A percentile compares a stretch with the other conserved stretches of the same genome.
Evolutionary conservation across 1,140 invertebrate species (phyloP).

Genomic region (Bursaphelenchus mucronatus): DNA sequence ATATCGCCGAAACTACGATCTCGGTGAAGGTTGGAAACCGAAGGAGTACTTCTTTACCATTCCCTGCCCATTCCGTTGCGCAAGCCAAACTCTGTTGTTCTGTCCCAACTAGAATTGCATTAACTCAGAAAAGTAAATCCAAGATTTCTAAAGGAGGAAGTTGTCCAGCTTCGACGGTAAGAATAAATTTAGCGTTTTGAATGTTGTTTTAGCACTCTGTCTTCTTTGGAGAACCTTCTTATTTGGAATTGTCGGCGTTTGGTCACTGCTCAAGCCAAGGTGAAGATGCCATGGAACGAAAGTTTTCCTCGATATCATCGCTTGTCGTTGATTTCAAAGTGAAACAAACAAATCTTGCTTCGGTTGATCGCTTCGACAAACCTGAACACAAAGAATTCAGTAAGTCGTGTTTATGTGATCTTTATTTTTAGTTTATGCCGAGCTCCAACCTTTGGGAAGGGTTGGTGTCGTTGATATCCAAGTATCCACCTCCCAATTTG

Average conservation of each 20-base stretch:
- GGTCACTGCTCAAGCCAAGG: constrained; percentile 21
- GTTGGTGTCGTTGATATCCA: constrained; percentile 8
- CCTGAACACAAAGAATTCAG: background rate
- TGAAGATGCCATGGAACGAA: constrained; percentile 24
- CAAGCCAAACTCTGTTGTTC: background rate
- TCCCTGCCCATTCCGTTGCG: constrained; percentile 36
- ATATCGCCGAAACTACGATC: constrained; percentile 10
- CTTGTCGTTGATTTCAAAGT: constrained; percentile 22
- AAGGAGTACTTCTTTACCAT: constrained; percentile 32
- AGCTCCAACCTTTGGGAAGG: constrained; percentile 7
- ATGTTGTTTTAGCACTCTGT: constrained; percentile 28
- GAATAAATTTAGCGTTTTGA: constrained; percentile 17
- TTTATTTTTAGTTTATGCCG: constrained; percentile 20
- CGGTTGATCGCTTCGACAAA: constrained; percentile 19
- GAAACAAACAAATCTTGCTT: constrained; percentile 9
- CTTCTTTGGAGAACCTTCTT: constrained; percentile 18
- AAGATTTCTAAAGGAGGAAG: constrained; percentile 5
- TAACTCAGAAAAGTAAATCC: constrained; percentile 1
- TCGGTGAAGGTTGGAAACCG: constrained; percentile 30
- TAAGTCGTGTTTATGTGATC: background rate
- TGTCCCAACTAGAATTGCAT: constrained; percentile 26
- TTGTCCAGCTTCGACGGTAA: constrained; percentile 21
- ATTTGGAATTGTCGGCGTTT: constrained; percentile 23
- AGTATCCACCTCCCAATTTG: background rate
- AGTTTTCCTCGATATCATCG: constrained; percentile 28